Percentiles rank a stretch among this genome's conserved stretches.
Conservation (phyloP, 1,140 invertebrate species). For the Drosophila sechellia region DNA sequence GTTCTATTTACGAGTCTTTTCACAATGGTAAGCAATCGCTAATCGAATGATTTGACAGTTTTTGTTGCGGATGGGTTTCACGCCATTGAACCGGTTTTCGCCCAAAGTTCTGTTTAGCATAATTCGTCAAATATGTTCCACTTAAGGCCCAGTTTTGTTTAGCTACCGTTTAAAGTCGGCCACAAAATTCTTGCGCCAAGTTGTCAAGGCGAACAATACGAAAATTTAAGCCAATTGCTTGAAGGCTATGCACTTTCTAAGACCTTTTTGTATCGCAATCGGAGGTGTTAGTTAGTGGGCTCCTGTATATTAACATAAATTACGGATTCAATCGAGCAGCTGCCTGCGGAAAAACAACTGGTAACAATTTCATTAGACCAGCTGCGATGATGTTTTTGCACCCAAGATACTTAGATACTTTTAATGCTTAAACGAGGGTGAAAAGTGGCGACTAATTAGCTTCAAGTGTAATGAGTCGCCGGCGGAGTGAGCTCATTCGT, state of each 20-base stretch:
- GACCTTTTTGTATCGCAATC: slow-evolving; percentile 16
- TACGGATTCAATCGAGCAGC: slow-evolving; percentile 71
- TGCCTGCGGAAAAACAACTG: slow-evolving; percentile 56
- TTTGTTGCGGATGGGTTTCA: slow-evolving; percentile 14
- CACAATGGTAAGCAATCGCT: slow-evolving; percentile 24
- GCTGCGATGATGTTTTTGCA: slow-evolving; percentile 26
- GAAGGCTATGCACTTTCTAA: slow-evolving; percentile 75
- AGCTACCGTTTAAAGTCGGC: slow-evolving; percentile 30
- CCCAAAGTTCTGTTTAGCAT: slow-evolving; percentile 54
- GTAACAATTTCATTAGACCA: slow-evolving; percentile 72
- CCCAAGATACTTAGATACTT: slow-evolving; percentile 31
- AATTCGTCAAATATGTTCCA: slow-evolving; percentile 46
- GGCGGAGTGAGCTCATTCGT: slow-evolving; percentile 34
- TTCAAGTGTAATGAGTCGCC: slow-evolving; percentile 31
- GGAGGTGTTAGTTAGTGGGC: slow-evolving; percentile 28
- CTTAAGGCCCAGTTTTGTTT: slow-evolving; percentile 54
- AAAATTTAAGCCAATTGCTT: slow-evolving; percentile 22
- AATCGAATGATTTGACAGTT: slow-evolving; percentile 33
- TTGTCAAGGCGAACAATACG: slow-evolving; percentile 51
- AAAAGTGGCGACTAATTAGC: slow-evolving; percentile 64
- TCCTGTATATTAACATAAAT: slow-evolving; percentile 69
- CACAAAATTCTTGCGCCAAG: slow-evolving; percentile 45
- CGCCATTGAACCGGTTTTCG: slow-evolving; percentile 49
- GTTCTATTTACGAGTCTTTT: slow-evolving; percentile 38
- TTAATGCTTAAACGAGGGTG: slow-evolving; percentile 56